These are phyloP conservation scores for Eulimnadia texana DNA, from an alignment of 1,140 invertebrate genomes.

Conservation along the genomic window DNA sequence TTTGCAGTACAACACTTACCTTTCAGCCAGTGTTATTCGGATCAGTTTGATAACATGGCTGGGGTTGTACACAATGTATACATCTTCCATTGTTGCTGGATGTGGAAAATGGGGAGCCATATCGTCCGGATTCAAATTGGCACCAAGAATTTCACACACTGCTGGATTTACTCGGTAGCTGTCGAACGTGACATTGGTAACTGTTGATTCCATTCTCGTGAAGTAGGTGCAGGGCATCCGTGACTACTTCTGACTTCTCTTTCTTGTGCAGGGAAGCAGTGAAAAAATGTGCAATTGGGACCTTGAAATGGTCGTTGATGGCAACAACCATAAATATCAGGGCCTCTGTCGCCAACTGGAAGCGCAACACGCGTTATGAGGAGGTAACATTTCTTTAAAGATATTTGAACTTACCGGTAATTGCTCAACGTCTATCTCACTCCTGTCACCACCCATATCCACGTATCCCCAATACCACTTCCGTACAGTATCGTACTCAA, in stretches of 20 bases:
- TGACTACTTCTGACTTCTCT: background rate
- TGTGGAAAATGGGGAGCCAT: background rate
- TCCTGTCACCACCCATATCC: background rate
- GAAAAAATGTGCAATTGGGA: background rate
- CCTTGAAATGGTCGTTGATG: background rate
- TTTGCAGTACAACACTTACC: background rate
- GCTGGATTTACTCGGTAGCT: background rate
- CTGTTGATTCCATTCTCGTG: background rate
- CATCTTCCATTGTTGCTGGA: background rate
- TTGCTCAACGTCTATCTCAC: background rate
- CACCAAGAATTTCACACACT: background rate
- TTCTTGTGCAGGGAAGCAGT: background rate
- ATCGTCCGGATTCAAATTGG: background rate
- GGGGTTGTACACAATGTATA: background rate
- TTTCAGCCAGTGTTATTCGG: background rate
- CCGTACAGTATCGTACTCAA: background rate
- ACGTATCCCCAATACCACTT: background rate
- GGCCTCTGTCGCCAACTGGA: background rate
- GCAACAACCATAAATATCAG: background rate
- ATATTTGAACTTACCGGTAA: background rate
- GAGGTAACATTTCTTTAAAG: background rate
- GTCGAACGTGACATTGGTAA: background rate
- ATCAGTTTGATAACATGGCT: background rate
- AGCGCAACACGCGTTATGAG: background rate
- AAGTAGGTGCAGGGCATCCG: background rate